Evolutionary conservation across 2,888 invertebrate genomes (phyloP).

Genomic region (Cancer borealis): DNA sequence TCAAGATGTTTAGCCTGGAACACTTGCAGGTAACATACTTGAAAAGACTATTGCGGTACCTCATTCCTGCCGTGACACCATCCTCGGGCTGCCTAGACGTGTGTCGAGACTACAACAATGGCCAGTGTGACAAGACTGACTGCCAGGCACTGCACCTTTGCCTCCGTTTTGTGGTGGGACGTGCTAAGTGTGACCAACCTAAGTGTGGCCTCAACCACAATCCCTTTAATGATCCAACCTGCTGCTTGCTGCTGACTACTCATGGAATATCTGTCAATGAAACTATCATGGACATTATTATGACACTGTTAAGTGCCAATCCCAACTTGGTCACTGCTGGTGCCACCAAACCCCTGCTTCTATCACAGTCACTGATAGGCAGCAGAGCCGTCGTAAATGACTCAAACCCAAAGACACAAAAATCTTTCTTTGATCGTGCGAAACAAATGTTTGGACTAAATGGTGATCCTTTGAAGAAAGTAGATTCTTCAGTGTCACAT

Average conservation of each 20-base stretch:
- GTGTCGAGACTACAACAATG: constrained; percentile 62
- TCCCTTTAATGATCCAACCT: constrained; percentile 28
- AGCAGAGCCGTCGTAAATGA: too few relatives aligned
- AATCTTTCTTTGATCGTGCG: neutral
- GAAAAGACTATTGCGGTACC: constrained; percentile 18
- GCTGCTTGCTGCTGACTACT: constrained; percentile 34
- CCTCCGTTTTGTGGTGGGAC: constrained; percentile 53
- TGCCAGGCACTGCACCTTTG: constrained; percentile 67
- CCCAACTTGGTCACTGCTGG: constrained; percentile 31
- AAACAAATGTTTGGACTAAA: neutral
- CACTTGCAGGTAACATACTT: constrained; percentile 31
- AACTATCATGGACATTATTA: constrained; percentile 57
- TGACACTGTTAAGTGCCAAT: constrained; percentile 41
- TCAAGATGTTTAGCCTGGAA: constrained; percentile 55
- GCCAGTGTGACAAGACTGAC: constrained; percentile 25
- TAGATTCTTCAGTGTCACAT: neutral
- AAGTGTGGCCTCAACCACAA: constrained; percentile 63
- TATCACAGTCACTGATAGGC: neutral
- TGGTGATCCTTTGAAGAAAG: neutral
- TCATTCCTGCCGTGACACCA: neutral
- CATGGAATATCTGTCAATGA: constrained; percentile 69
- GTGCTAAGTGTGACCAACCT: constrained; percentile 25
- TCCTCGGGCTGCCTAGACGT: constrained; percentile 47
- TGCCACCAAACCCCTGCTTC: neutral
- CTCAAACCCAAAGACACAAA: neutral